Evolutionary conservation across 2,888 invertebrate species (phyloP).

Genomic region (Notodonta ziczac): DNA sequence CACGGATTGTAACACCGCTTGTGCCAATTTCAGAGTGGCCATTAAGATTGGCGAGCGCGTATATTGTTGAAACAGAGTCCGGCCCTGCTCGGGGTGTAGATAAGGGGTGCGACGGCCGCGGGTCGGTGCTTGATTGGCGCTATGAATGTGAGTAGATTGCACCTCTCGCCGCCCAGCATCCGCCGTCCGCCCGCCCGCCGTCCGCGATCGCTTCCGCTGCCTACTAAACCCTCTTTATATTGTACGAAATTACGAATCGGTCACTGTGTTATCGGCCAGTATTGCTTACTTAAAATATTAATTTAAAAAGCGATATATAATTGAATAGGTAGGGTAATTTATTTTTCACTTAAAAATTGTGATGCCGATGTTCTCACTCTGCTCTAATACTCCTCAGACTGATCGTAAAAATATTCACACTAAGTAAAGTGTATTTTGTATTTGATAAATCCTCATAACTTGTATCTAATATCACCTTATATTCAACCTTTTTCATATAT

Average conservation of each 20-base stretch:
- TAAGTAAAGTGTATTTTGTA: slow-evolving; percentile 20
- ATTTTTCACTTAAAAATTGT: no score
- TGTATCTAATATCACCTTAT: slow-evolving; percentile 28
- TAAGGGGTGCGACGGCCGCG: slow-evolving; percentile 70
- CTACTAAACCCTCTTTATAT: slow-evolving; percentile 29
- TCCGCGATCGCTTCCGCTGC: slow-evolving; percentile 39
- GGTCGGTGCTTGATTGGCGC: slow-evolving; percentile 81
- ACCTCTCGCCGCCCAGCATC: slow-evolving; percentile 49
- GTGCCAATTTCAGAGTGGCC: no score
- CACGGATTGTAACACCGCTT: no score
- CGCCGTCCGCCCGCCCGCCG: slow-evolving; percentile 44
- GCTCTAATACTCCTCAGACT: no score
- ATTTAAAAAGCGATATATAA: no score
- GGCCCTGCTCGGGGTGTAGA: slow-evolving; percentile 61
- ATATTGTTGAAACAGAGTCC: slow-evolving; percentile 38
- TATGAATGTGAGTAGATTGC: slow-evolving; percentile 83
- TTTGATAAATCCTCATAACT: slow-evolving; percentile 40
- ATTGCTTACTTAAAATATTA: no score
- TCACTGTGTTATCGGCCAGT: neutral
- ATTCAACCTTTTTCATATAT: slow-evolving; percentile 40
- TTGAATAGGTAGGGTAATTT: no score
- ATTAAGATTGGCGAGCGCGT: no score
- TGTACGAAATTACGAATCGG: slow-evolving; percentile 17
- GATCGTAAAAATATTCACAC: no score
- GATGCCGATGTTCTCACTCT: no score